phyloP scores from a whole-genome alignment of 2,797 vertebrate species.

The Lepilemur ruficaudatus region DNA sequence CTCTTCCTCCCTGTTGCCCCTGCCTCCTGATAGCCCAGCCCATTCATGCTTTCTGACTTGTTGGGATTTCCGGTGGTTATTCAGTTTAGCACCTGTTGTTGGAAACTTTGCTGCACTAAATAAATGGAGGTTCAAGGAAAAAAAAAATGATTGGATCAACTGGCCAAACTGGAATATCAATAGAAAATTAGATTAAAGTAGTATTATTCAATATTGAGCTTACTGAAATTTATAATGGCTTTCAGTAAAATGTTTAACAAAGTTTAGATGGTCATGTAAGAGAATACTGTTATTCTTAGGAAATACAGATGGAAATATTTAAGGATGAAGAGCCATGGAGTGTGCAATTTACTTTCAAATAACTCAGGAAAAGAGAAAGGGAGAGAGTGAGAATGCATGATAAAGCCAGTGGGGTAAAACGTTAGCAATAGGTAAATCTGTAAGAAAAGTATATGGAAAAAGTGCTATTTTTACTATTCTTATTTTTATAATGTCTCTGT shows the following conservation, averaged over 20 bases:
- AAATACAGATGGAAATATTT: too few relatives aligned
- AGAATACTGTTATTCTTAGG: not conserved
- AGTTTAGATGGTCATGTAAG: not conserved
- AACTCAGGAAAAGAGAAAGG: not conserved
- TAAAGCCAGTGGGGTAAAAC: not conserved
- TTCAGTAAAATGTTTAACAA: not conserved
- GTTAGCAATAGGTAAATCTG: not conserved
- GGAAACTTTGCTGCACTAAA: not conserved
- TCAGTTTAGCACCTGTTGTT: not conserved
- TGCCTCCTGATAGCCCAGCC: not conserved
- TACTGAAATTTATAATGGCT: not conserved
- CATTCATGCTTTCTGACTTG: not conserved
- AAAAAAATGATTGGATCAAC: not conserved
- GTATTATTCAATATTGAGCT: not conserved
- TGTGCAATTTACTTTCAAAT: too few relatives aligned
- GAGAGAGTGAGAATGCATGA: not conserved
- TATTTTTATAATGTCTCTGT: not conserved
- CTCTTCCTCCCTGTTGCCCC: too few relatives aligned
- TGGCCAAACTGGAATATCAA: not conserved
- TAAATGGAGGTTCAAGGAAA: not conserved
- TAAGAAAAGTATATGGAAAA: not conserved
- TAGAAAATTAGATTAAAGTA: not conserved
- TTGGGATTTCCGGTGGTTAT: not conserved
- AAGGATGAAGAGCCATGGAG: too few relatives aligned
- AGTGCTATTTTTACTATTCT: not conserved